These are phyloP conservation scores for Macropodus opercularis DNA, from an alignment of 2,797 vertebrate genomes.

Conservation along the genomic window DNA sequence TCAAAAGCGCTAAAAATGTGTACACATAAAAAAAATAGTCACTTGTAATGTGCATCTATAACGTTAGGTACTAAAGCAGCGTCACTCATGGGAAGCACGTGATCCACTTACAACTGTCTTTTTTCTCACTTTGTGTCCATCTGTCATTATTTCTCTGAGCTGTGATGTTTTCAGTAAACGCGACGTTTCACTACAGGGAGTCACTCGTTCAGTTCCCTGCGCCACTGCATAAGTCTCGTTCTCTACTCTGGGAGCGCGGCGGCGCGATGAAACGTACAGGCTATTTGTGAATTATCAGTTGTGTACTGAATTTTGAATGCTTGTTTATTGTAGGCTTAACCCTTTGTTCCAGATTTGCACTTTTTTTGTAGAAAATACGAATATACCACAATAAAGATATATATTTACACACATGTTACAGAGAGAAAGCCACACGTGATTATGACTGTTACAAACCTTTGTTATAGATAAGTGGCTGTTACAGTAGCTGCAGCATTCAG, in stretches of 20 bases:
- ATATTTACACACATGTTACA: conserved; percentile 28
- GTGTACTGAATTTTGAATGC: conserved; percentile 17
- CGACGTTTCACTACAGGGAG: no score
- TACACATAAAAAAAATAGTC: no score
- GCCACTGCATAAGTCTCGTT: no score
- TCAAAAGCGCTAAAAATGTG: no score
- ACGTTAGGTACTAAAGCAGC: not conserved
- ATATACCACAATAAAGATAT: conserved; percentile 33
- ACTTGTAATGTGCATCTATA: not conserved
- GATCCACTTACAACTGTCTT: not conserved
- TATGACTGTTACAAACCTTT: conserved; percentile 14
- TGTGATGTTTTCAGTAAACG: conserved; percentile 16
- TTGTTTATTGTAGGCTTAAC: conserved; percentile 50
- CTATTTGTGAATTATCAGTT: conserved; percentile 39
- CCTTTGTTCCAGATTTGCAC: conserved; percentile 82
- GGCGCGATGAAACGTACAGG: conserved; percentile 37
- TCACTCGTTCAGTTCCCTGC: no score
- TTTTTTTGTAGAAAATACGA: conserved; percentile 78
- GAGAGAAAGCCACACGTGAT: conserved; percentile 11
- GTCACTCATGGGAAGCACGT: not conserved
- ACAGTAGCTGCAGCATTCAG: conserved; percentile 6
- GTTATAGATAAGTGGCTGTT: conserved; percentile 18
- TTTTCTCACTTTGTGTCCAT: not conserved
- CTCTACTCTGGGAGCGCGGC: no score
- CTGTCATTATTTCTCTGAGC: conserved; percentile 9